phyloP scores from a whole-genome alignment of 2,888 invertebrate genomes.

The Iselma pallidipennis region DNA sequence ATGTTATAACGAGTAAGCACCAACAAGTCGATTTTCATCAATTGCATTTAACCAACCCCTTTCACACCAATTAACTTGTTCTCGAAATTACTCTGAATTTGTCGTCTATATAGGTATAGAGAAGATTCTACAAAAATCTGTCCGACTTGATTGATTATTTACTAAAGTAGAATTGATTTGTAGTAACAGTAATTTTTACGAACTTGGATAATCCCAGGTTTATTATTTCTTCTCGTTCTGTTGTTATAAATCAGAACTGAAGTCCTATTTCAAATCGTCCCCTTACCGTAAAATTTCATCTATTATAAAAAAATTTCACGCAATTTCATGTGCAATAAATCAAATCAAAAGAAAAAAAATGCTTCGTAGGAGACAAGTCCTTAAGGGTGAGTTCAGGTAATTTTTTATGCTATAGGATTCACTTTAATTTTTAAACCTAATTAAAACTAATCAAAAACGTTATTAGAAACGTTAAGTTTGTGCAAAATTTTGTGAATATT shows the following conservation, averaged over 20 bases:
- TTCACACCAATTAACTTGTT: conserved; percentile 21
- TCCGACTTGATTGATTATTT: neutral
- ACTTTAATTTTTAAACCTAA: neutral
- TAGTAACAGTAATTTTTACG: no score
- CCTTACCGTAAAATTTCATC: conserved; percentile 37
- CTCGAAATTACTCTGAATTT: no score
- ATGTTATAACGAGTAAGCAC: conserved; percentile 23
- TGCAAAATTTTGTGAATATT: neutral
- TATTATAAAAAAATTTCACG: conserved; percentile 44
- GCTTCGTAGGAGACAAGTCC: neutral
- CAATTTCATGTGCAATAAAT: conserved; percentile 46
- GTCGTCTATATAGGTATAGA: no score
- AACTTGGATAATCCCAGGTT: no score
- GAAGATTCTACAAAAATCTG: neutral
- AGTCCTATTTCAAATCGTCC: conserved; percentile 36
- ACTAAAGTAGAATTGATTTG: neutral
- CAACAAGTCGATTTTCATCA: conserved; percentile 15
- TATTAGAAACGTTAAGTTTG: neutral
- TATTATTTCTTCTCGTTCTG: no score
- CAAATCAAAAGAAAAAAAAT: conserved; percentile 18
- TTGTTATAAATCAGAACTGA: conserved; percentile 39
- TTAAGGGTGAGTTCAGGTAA: neutral
- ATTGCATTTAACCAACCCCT: conserved; percentile 18
- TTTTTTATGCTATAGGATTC: neutral
- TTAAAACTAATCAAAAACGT: neutral